phyloP scores from a whole-genome alignment of 2,797 vertebrate genomes.

The Enteromius radiatus region DNA sequence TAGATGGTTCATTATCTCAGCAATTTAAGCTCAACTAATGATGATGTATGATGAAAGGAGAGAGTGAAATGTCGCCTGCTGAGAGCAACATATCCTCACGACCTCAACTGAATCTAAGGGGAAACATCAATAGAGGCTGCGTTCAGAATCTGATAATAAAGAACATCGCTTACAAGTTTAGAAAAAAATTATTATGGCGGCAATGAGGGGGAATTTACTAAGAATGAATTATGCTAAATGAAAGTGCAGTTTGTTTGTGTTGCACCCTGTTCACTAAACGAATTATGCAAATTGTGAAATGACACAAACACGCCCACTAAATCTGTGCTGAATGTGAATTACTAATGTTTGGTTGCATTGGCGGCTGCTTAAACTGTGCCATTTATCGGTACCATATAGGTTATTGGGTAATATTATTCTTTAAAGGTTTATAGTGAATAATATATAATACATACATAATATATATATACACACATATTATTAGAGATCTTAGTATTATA shows the following conservation, averaged over 20 bases:
- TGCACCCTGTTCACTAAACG: background rate
- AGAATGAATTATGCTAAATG: slow-evolving; percentile 16
- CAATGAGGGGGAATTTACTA: slow-evolving; percentile 2
- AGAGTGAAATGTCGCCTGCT: slow-evolving; percentile 32
- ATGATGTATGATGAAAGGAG: slow-evolving; percentile 44
- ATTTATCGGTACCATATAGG: background rate
- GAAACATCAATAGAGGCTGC: slow-evolving; percentile 14
- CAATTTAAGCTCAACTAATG: slow-evolving; percentile 44
- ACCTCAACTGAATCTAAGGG: slow-evolving; percentile 25
- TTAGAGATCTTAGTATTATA: background rate
- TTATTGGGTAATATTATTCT: background rate
- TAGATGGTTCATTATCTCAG: slow-evolving; percentile 41
- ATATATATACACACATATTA: too few species aligned
- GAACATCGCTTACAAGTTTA: slow-evolving; percentile 16
- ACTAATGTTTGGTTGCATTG: background rate
- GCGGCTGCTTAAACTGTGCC: background rate
- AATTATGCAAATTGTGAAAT: slow-evolving; percentile 2
- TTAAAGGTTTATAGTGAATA: background rate
- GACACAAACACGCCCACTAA: slow-evolving; percentile 1
- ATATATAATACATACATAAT: background rate
- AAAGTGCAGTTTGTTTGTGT: slow-evolving; percentile 15
- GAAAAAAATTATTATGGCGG: background rate
- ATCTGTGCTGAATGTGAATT: slow-evolving; percentile 3
- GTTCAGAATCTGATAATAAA: slow-evolving; percentile 21
- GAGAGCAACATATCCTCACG: slow-evolving; percentile 23